Base-by-base conservation (phyloP, 2,888 invertebrate genomes). In the Arrhopalites spinosus region DNA sequence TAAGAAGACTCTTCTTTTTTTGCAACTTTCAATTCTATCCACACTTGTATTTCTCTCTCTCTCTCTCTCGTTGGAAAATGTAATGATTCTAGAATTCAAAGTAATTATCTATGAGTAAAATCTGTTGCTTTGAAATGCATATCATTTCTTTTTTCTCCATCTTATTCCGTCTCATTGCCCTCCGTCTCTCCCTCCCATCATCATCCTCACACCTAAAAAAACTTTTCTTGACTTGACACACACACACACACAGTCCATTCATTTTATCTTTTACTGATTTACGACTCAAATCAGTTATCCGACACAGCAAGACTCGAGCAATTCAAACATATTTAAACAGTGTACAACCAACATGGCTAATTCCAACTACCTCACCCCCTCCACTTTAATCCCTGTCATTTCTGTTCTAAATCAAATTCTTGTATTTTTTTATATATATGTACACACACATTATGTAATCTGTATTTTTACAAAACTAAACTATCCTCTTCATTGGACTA, bases 131-230 rank as follows among this genome's bases (percentile, higher is more conserved):
- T 36, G 5, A n/a, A 7, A 36, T 11, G 5, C 36, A 59, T 59
- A 13, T 53, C n/a, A 53, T 59, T 20, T 59, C 25, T 59, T 15
- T 59, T 27, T 59, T 59, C 59, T 59, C 59, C 25, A 59, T 59
- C 59, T 59, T 15, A 63, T 64, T 63, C 61, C 63, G 43, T 72
- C 72, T 50, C 72, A 72, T 72, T 63, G 47, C 72, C 63, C 47
- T 25, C 53, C 27, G 27, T 53, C 61, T 72, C 72, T 72, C 72
- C 72, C 72, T 72, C 72, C 72, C 75, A 75, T 78, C 68, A 63
- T 72, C 74, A 77, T 78, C 47, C 56, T 69, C 72, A 64, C 72
- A 72, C 72, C 50, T 72, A n/a, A 23, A 25, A 23, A 1, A 72
- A 45, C 72, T 63, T 47, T 56, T 25, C 13, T n/a, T n/a, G n/a